These are phyloP conservation scores for Crotophaga sulcirostris DNA, from an alignment of 2,113 vertebrate species.

Conservation along the genomic window DNA sequence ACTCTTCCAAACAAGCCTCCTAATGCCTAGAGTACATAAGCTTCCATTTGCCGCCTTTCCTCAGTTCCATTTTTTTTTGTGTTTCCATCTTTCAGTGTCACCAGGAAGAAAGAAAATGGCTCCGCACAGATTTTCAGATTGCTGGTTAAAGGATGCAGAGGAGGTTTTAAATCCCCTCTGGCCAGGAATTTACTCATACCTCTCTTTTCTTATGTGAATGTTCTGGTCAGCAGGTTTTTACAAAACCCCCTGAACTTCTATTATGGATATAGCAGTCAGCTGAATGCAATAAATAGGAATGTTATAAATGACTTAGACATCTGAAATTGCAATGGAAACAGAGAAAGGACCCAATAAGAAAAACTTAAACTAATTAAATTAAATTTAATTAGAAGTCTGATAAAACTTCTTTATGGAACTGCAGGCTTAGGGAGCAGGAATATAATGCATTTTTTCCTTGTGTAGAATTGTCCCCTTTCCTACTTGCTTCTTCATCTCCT, in stretches of 20 bases:
- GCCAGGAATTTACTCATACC: not conserved
- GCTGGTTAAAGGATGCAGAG: not conserved
- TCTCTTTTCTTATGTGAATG: not conserved
- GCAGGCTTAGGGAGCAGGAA: not conserved
- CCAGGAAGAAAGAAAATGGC: not conserved
- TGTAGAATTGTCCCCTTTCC: not conserved
- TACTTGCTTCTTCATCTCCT: not conserved
- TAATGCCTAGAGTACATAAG: not conserved
- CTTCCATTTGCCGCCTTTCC: not conserved
- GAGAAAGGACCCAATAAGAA: not conserved
- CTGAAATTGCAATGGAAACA: not conserved
- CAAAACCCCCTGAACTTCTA: not conserved
- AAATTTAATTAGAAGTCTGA: not conserved
- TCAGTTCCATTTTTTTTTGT: not conserved
- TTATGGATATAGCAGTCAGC: not conserved
- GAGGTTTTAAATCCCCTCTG: not conserved
- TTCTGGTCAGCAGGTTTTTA: not conserved
- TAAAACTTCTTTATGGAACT: not conserved
- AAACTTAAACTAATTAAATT: not conserved
- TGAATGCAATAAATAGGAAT: not conserved
- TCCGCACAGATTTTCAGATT: not conserved
- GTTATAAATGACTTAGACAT: not conserved
- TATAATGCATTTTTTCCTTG: not conserved
- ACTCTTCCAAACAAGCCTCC: not conserved
- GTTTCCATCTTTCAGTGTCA: not conserved